phyloP scores from a whole-genome alignment of 1,140 invertebrate species.

The Drosophila willistoni region DNA sequence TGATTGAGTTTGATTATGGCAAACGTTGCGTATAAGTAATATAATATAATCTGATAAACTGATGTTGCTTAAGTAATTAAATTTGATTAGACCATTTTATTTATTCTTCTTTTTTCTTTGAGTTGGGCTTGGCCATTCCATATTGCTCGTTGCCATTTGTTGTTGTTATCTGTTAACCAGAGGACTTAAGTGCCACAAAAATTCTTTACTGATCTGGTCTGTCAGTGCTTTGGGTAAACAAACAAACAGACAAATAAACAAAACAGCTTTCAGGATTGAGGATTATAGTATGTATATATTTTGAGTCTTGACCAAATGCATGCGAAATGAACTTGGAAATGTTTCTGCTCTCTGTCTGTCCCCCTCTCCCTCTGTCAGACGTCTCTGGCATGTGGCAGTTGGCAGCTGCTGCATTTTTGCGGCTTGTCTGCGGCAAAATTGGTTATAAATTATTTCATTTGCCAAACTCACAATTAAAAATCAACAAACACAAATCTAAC shows the following conservation, averaged over 20 bases:
- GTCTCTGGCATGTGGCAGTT: not conserved
- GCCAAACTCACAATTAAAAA: slow-evolving; percentile 28
- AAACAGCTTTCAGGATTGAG: not conserved
- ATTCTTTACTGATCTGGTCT: not conserved
- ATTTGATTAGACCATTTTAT: too few relatives aligned
- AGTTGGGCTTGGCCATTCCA: not conserved
- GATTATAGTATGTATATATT: not conserved
- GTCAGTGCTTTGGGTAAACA: not conserved
- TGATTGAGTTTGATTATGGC: too few relatives aligned
- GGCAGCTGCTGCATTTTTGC: slow-evolving; percentile 13
- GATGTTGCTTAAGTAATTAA: too few relatives aligned
- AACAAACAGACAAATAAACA: not conserved
- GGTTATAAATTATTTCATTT: slow-evolving; percentile 25
- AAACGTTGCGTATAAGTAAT: too few relatives aligned
- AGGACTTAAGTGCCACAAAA: slow-evolving; percentile 1
- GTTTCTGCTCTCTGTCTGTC: too few relatives aligned
- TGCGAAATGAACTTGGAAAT: slow-evolving; percentile 4
- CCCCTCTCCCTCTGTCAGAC: not conserved
- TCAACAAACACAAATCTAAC: slow-evolving; percentile 22
- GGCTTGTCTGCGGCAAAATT: slow-evolving; percentile 4
- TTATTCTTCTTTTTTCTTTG: too few relatives aligned
- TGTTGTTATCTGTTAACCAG: not conserved
- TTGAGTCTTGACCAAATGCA: slow-evolving; percentile 1
- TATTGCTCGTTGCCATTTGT: not conserved
- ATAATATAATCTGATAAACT: too few relatives aligned